A percentile compares a stretch with the other conserved stretches of the same genome.
Conservation (phyloP, 37 sponge, comb jelly and placozoan species). For the Spongilla lacustris region DNA sequence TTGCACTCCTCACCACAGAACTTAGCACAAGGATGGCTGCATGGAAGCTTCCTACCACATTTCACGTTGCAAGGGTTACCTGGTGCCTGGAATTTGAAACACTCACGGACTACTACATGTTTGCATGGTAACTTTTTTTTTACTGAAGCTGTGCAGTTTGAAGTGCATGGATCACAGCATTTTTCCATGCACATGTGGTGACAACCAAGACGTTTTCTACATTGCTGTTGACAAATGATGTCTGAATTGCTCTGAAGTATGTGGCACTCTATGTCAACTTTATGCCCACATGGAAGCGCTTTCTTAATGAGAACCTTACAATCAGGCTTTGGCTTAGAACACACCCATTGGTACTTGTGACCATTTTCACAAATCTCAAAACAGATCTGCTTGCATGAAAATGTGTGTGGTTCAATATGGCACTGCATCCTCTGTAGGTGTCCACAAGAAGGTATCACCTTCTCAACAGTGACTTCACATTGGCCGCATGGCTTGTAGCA, state of each 20-base stretch:
- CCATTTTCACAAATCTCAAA: conserved; percentile 20
- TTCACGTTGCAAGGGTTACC: conserved; percentile 7
- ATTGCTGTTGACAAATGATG: not conserved
- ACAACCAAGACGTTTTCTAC: conserved; percentile 29
- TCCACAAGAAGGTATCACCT: conserved; percentile 35
- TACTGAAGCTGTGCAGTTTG: conserved; percentile 23
- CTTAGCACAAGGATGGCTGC: conserved; percentile 69
- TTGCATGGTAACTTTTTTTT: conserved; percentile 49
- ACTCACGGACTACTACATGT: conserved; percentile 33
- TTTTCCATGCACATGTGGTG: conserved; percentile 41
- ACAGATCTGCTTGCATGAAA: not conserved
- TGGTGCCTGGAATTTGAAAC: conserved; percentile 13
- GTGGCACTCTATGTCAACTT: not conserved
- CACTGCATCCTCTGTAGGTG: conserved; percentile 42
- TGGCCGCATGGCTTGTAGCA: not conserved
- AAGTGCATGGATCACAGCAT: conserved; percentile 56
- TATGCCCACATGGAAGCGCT: not conserved
- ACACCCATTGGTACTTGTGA: conserved; percentile 28
- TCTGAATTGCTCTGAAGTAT: not conserved
- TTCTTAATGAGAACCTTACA: not conserved
- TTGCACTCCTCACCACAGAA: conserved; percentile 54
- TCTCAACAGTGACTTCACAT: conserved; percentile 17
- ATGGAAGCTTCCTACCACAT: conserved; percentile 41
- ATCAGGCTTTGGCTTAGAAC: not conserved
- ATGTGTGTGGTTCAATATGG: conserved; percentile 27